phyloP scores from a whole-genome alignment of 2,797 vertebrate genomes.

The Remorina albescens region DNA sequence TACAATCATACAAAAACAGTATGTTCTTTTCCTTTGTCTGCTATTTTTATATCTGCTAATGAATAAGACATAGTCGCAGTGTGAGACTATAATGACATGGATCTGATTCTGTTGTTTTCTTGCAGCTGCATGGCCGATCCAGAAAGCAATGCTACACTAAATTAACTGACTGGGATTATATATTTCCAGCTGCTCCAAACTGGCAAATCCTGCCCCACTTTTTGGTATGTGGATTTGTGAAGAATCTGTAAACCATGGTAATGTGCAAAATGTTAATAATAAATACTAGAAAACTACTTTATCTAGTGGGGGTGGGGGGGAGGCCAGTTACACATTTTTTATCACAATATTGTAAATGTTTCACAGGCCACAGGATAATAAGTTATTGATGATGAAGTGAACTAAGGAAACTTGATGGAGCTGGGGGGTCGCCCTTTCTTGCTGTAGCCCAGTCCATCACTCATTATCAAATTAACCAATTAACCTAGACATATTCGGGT shows the following conservation, averaged over 20 bases:
- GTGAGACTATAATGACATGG: not conserved
- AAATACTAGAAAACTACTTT: not conserved
- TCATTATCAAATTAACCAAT: too few relatives aligned
- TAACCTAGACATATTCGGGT: too few relatives aligned
- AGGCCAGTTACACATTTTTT: fast-evolving
- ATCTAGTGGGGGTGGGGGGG: not conserved
- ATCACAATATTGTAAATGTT: slow-evolving; percentile 2
- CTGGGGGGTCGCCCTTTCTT: too few relatives aligned
- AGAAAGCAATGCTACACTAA: slow-evolving; percentile 96
- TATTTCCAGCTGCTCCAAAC: slow-evolving; percentile 87
- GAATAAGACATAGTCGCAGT: too few relatives aligned
- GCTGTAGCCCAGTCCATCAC: too few relatives aligned
- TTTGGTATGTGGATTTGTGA: slow-evolving; percentile 84
- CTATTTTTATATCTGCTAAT: not conserved
- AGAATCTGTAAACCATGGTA: too few relatives aligned
- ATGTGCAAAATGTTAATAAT: not conserved
- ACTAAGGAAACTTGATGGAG: too few relatives aligned
- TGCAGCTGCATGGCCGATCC: slow-evolving; percentile 93
- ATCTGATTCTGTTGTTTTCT: not conserved
- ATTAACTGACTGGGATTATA: slow-evolving; percentile 93
- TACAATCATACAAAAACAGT: too few relatives aligned
- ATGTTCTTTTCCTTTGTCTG: too few relatives aligned
- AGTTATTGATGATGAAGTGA: too few relatives aligned
- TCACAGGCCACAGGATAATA: not conserved
- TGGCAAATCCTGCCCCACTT: slow-evolving; percentile 91